A percentile compares a stretch with the other conserved stretches of the same genome.
Evolutionary conservation across 2,888 invertebrate genomes (phyloP).

Genomic region (Tetranychus truncatus): DNA sequence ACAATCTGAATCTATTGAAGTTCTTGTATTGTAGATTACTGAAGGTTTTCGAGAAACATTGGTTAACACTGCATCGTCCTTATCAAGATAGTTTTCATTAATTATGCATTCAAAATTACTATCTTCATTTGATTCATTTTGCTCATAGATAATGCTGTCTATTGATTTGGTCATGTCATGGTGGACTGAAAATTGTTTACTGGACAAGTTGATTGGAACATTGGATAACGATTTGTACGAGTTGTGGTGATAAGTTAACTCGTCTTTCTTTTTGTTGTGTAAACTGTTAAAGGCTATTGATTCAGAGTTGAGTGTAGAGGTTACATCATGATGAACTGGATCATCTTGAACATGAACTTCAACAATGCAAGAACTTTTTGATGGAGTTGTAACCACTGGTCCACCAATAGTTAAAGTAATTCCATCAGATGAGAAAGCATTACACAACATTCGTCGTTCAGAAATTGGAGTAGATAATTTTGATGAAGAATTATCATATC

Average conservation of each 20-base stretch:
- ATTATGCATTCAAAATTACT: neutral
- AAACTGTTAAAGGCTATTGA: slow-evolving; percentile 25
- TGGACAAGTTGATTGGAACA: slow-evolving; percentile 23
- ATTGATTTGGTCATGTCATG: neutral
- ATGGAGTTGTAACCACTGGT: slow-evolving; percentile 8
- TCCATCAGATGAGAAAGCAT: slow-evolving; percentile 25
- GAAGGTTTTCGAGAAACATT: neutral
- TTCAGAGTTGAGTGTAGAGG: slow-evolving; percentile 12
- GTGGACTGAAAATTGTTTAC: slow-evolving; percentile 17
- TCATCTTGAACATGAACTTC: slow-evolving; percentile 26
- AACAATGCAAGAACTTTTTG: slow-evolving; percentile 24
- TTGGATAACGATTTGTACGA: slow-evolving; percentile 26
- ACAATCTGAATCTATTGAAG: neutral
- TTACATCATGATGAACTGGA: neutral
- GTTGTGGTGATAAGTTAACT: slow-evolving; percentile 11
- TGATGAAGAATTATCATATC: slow-evolving; percentile 19
- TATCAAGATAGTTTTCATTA: neutral
- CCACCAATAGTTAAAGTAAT: slow-evolving; percentile 25
- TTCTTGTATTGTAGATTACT: neutral
- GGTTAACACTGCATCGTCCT: neutral
- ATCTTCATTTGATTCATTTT: neutral
- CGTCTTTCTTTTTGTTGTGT: slow-evolving; percentile 17
- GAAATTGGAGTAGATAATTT: slow-evolving; percentile 26
- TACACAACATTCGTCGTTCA: slow-evolving; percentile 24
- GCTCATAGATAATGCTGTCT: neutral